Evolutionary conservation across 1,140 invertebrate genomes (phyloP), one percentile per base, ranked within the genome.

Genomic region (Philopotamus ludificatus): DNA sequence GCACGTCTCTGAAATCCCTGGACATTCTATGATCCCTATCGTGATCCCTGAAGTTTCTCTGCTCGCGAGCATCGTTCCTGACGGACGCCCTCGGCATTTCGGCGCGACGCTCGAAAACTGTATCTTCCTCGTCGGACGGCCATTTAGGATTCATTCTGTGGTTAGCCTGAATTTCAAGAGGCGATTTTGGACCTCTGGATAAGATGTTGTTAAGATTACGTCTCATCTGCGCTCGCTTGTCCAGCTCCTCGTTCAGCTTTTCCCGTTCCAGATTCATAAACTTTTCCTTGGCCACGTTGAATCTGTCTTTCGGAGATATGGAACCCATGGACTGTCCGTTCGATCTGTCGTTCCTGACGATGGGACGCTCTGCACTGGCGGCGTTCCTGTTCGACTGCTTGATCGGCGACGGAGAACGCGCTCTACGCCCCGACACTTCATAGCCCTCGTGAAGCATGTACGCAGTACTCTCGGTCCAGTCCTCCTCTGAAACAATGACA

Each of bases 251-350:
- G 65, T 82, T 80, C 55, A 85, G 82, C 41, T 86, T 82, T 66
- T 89, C 86, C 66, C 85, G 81, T 75, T 93, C 90, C 77, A 92
- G 82, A 20, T 87, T 84, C 73, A 87, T 82, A 72, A 92, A 92
- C 75, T 91, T 91, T 73, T 92, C 89, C 74, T 91, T 92, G 41
- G 90, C 89, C 71, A 91, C 89, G 70, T 90, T 88, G 74, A 92
- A 92, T 39, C 90, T 83, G 66, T 92, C 89, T 60, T 87, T 82
- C 0, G 89, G 89, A 28, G 86, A 84, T 1, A 79, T 75, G 26
- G 63, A 70, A 1, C 69, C 69, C 2, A 78, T 77, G 0, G 74
- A 72, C 16, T 60, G 57, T 23, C 57, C 42, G 23, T 47, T 45
- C 1, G 57, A 47, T 79, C 78, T 3, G 78, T 70, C 22, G 65